Conservation (phyloP, 2,888 invertebrate species). For the Euclidia mi region DNA sequence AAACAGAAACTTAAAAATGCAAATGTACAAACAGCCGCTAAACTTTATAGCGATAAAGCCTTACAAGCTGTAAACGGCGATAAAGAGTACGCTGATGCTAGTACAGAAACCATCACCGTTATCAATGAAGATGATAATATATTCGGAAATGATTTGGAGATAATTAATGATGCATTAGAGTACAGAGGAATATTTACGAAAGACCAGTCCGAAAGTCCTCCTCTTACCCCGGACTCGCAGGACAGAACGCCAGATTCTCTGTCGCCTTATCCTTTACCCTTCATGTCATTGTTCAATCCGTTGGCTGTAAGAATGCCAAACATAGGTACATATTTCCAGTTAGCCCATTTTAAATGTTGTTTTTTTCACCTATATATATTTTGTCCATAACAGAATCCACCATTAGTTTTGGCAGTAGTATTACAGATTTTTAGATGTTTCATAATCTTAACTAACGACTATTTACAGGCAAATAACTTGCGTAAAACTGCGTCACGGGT, state of each 20-base stretch:
- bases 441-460: slow-evolving; percentile 80
- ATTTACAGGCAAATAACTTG: slow-evolving; percentile 95
- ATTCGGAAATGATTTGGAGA: slow-evolving; percentile 48
- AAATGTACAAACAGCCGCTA: slow-evolving; percentile 70
- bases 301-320: slow-evolving; percentile 85
- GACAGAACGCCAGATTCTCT: slow-evolving; percentile 70
- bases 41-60: slow-evolving; percentile 65
- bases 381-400: slow-evolving; percentile 47
- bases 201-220: slow-evolving; percentile 86
- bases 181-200: slow-evolving; percentile 48
- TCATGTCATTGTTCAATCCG: slow-evolving; percentile 84
- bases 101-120: slow-evolving; percentile 68
- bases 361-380: slow-evolving; percentile 48
- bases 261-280: slow-evolving; percentile 74
- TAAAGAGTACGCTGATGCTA: slow-evolving; percentile 60
- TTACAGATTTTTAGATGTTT: slow-evolving; percentile 54
- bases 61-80: slow-evolving; percentile 65
- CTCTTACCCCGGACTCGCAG: slow-evolving; percentile 80
- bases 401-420: slow-evolving; percentile 38
- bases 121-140: slow-evolving; percentile 60
- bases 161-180: slow-evolving; percentile 35
- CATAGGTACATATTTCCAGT: slow-evolving; percentile 82
- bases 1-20: slow-evolving; percentile 72
- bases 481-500: slow-evolving; percentile 97
- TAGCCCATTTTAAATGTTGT: slow-evolving; percentile 60